Conservation (phyloP, 92 coral and sea anemone genomes). For the Scolanthus callimorphus region DNA sequence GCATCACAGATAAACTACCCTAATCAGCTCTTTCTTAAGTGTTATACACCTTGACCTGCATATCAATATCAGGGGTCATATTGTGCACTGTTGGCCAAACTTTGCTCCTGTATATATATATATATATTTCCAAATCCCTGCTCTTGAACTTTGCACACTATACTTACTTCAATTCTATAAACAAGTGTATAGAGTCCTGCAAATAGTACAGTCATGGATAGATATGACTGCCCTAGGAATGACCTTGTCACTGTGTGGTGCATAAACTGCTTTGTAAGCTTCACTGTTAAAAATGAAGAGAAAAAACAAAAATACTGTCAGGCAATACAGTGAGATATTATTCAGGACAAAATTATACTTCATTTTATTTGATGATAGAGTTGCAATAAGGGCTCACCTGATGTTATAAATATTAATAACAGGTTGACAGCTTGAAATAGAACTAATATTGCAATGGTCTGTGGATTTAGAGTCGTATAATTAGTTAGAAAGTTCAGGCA, state of each 20-base stretch:
- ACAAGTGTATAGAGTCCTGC: constrained; percentile 87
- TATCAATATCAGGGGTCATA: too few species aligned
- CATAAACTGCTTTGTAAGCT: constrained; percentile 83
- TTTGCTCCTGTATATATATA: too few species aligned
- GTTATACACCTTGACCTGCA: too few species aligned
- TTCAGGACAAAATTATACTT: too few species aligned
- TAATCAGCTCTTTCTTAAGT: not conserved
- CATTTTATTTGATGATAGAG: not conserved
- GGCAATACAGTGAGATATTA: too few species aligned
- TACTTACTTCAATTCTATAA: constrained; percentile 57
- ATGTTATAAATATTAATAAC: constrained; percentile 57
- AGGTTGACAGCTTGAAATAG: constrained; percentile 63
- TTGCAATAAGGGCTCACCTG: constrained; percentile 32
- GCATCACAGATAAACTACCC: not conserved
- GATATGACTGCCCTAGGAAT: constrained; percentile 74
- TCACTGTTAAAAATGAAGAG: too few species aligned
- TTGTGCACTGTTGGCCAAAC: too few species aligned
- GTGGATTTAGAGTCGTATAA: too few species aligned
- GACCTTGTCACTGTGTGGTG: constrained; percentile 87
- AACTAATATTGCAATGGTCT: constrained; percentile 66
- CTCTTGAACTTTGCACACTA: too few species aligned
- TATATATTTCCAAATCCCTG: too few species aligned
- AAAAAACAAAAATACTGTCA: too few species aligned
- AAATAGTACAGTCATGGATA: constrained; percentile 76
- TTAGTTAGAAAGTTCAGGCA: too few species aligned